Evolutionary conservation across 2,113 vertebrate genomes (phyloP).

Genomic region (Protomyctophum bolini): DNA sequence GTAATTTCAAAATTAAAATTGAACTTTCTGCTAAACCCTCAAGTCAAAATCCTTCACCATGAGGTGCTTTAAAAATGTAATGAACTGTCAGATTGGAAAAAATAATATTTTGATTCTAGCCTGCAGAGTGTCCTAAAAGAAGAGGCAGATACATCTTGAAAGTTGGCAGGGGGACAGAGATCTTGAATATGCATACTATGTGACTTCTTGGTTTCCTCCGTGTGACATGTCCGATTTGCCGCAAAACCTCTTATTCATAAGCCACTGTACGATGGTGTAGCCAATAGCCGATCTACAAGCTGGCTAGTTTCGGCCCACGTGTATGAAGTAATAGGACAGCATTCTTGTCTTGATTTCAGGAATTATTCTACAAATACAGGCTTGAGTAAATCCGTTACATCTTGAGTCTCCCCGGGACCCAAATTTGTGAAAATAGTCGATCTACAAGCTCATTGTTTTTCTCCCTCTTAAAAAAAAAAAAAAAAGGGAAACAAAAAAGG

Average conservation of each 20-base stretch:
- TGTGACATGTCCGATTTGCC: constrained; percentile 11
- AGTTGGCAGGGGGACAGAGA: constrained; percentile 12
- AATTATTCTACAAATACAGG: too few species aligned
- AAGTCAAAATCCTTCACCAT: not conserved
- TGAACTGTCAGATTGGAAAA: constrained; percentile 15
- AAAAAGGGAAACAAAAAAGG: not conserved
- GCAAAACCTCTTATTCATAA: constrained; percentile 14
- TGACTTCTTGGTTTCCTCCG: not conserved
- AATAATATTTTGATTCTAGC: not conserved
- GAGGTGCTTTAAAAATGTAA: not conserved
- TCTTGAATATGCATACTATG: constrained; percentile 11
- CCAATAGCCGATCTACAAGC: too few species aligned
- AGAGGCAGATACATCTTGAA: not conserved
- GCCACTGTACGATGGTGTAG: not conserved
- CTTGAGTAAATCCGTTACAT: too few species aligned
- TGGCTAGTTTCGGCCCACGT: too few species aligned
- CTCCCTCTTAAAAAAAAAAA: too few species aligned
- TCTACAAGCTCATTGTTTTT: too few species aligned
- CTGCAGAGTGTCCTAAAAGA: constrained; percentile 9
- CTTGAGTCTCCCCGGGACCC: too few species aligned
- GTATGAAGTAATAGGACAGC: too few species aligned
- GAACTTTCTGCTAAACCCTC: not conserved
- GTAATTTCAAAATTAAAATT: not conserved
- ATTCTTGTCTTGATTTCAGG: not conserved
- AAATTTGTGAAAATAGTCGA: too few species aligned